These are phyloP conservation scores for Trachymyrmex cornetzi DNA, from an alignment of 1,140 invertebrate genomes.

Conservation along the genomic window DNA sequence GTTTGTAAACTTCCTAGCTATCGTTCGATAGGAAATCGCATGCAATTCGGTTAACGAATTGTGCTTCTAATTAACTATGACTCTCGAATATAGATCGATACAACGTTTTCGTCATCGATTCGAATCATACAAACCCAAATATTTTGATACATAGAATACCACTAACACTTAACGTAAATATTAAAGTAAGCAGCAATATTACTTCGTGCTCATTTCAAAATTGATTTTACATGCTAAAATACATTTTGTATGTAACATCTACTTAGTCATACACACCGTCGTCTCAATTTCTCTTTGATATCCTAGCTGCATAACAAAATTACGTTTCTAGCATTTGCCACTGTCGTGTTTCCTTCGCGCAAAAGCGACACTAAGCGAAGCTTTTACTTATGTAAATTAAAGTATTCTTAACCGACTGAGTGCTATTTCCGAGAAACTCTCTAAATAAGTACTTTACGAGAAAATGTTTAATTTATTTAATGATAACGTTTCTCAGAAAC, in stretches of 20 bases:
- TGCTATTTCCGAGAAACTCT: slow-evolving; percentile 47
- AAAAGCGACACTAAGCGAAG: slow-evolving; percentile 50
- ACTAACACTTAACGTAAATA: not conserved
- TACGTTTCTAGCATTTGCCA: slow-evolving; percentile 30
- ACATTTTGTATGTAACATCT: not conserved
- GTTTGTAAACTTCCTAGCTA: slow-evolving; percentile 38
- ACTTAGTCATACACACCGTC: not conserved
- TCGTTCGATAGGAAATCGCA: slow-evolving; percentile 36
- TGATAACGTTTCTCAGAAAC: slow-evolving; percentile 35
- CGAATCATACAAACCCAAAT: slow-evolving; percentile 15
- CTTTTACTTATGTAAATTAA: slow-evolving; percentile 61
- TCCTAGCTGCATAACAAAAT: slow-evolving; percentile 40
- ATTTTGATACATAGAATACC: not conserved
- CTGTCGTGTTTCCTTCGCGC: slow-evolving; percentile 6
- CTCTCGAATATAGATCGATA: slow-evolving; percentile 2
- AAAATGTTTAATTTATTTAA: slow-evolving; percentile 24
- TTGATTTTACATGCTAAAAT: not conserved
- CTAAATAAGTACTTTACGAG: slow-evolving; percentile 14
- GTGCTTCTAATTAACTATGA: slow-evolving; percentile 39
- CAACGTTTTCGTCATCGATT: not conserved
- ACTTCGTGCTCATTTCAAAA: not conserved
- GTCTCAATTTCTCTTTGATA: slow-evolving; percentile 34
- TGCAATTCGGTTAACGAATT: slow-evolving; percentile 33
- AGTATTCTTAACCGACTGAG: slow-evolving; percentile 56
- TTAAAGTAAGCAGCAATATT: slow-evolving; percentile 7